Conservation (phyloP, 30 jellyfish, hydroid and myxozoan species). For the Catostylus mosaicus region DNA sequence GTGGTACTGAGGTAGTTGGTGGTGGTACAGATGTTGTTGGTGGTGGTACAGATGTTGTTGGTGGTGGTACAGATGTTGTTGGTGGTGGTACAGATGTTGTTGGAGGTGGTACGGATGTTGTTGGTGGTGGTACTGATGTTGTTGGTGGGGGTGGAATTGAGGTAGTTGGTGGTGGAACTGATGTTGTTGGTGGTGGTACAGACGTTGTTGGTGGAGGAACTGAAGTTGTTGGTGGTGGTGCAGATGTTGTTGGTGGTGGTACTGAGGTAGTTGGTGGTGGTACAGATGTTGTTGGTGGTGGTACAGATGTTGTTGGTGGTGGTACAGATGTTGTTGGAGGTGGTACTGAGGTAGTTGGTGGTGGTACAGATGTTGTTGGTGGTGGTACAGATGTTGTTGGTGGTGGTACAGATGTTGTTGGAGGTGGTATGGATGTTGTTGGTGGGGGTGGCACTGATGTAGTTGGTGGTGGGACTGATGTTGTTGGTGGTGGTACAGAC, state of each 20-base stretch:
- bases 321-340: slow-evolving; percentile 7
- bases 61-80: background rate
- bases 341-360: background rate
- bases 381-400: slow-evolving; percentile 19
- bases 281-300: slow-evolving; percentile 15
- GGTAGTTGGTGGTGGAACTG: slow-evolving; percentile 7
- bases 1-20: background rate
- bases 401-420: slow-evolving; percentile 28
- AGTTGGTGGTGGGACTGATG: slow-evolving; percentile 13
- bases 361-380: background rate
- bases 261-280: background rate
- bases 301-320: background rate
- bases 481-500: background rate
- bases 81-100: slow-evolving; percentile 29
- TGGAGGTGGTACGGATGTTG: slow-evolving; percentile 15
- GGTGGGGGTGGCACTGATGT: slow-evolving; percentile 17
- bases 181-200: slow-evolving; percentile 8
- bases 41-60: background rate
- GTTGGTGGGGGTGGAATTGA: slow-evolving; percentile 16
- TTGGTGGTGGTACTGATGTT: slow-evolving; percentile 36
- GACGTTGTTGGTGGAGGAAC: slow-evolving; percentile 16
- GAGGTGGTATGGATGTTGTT: slow-evolving; percentile 1
- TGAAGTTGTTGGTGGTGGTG: slow-evolving; percentile 23
- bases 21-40: slow-evolving; percentile 3
- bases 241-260: slow-evolving; percentile 3